Base-by-base conservation (phyloP, 2,113 vertebrate species). In the Eclectus roratus region DNA sequence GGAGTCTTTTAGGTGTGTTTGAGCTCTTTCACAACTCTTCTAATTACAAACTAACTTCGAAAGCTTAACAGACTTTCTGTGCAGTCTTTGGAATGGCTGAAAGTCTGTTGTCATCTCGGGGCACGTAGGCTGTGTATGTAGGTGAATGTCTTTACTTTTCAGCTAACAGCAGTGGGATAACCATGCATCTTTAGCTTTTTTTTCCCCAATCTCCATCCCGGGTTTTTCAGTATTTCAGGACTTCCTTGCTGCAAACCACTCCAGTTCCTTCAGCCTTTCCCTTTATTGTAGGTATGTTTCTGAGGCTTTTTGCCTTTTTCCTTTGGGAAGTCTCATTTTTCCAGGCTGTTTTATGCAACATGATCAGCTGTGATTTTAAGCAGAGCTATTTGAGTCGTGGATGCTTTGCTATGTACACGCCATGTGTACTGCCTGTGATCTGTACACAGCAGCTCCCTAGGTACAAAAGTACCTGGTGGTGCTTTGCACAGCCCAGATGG, bases 1-100 rank as follows among this genome's bases (percentile, higher is more conserved):
- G 61, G 65, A 87, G 84, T 55, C 81, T 86, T 73, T 55, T 89
- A 80, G 87, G 80, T 94, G 86, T 73, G 53, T 89, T 92, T 82
- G 77, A 87, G 46, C 49, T 77, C 55, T 79, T 90, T 94, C 41
- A 43, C 86, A 80, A 6, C 73, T 55, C 5, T 41, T 84, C 69
- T 88, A 66, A 87, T 82, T 80, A 64, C 50, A 77, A 89, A 50
- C 68, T 84, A 63, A 56, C 64, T 61, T 80, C 39, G 68, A 46
- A 91, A 85, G 71, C 50, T 74, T 71, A 64, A 50, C 74, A 64
- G 79, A 47, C 53, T 52, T 63, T 55, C 20, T 80, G 27, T n/a
- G 10, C 24, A 37, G 39, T 35, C 31, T 74, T 65, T 61, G 50
- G 61, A 56, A 44, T 72, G 63, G 33, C 31, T 71, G 31, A 65